Percentiles rank a stretch among this genome's conserved stretches.
Evolutionary conservation across 2,888 invertebrate genomes (phyloP).

Genomic region (Limnephilus rhombicus): DNA sequence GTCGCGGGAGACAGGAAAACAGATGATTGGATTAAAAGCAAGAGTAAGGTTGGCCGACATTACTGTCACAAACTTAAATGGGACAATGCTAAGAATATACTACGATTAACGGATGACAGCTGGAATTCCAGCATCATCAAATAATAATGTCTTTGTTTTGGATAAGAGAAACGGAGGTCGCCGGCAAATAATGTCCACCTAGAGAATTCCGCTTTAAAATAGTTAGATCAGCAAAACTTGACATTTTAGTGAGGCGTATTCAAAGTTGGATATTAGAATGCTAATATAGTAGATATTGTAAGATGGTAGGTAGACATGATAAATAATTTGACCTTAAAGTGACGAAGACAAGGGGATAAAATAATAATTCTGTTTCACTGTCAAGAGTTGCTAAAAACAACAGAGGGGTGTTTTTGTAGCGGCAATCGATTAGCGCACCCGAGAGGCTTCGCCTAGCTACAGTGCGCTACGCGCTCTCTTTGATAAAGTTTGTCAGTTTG

Average conservation of each 20-base stretch:
- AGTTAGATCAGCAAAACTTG: no score
- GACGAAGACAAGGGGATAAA: not conserved
- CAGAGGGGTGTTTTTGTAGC: slow-evolving; percentile 1
- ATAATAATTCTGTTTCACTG: slow-evolving; percentile 17
- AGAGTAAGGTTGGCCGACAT: not conserved
- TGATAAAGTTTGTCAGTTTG: not conserved
- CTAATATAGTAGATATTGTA: not conserved
- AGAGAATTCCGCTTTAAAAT: not conserved
- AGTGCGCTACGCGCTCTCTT: not conserved
- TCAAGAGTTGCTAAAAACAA: slow-evolving; percentile 2
- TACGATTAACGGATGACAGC: not conserved
- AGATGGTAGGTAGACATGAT: not conserved
- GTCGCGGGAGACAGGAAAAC: not conserved
- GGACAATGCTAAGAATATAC: not conserved
- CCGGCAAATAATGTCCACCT: no score
- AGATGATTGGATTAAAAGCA: not conserved
- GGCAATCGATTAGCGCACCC: slow-evolving; percentile 13
- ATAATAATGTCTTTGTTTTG: not conserved
- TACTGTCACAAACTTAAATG: not conserved
- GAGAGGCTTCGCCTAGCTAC: not conserved
- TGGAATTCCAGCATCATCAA: not conserved
- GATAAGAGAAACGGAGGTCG: not conserved
- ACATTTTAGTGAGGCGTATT: not conserved
- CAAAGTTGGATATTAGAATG: not conserved
- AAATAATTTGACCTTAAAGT: not conserved